Conservation (phyloP, 2,797 vertebrate genomes). For the Amniataba percoides region DNA sequence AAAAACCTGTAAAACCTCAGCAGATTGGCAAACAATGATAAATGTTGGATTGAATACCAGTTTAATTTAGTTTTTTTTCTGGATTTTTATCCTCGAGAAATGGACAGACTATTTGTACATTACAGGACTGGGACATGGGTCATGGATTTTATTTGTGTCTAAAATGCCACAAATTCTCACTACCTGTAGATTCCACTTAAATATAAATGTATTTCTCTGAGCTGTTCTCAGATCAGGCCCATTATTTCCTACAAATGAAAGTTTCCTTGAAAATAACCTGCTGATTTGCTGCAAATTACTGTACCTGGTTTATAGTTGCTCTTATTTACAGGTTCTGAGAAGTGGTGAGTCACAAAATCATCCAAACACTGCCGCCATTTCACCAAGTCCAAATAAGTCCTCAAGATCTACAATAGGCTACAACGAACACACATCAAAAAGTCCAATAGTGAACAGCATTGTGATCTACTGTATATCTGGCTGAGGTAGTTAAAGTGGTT, state of each 20-base stretch:
- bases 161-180: background rate
- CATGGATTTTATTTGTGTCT: background rate
- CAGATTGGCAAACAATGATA: background rate
- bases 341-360: background rate
- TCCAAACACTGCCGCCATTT: background rate
- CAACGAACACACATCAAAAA: constrained; percentile 1
- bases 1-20: background rate
- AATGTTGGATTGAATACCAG: background rate
- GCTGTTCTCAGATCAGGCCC: background rate
- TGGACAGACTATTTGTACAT: background rate
- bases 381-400: constrained; percentile 11
- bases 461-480: constrained; percentile 24
- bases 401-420: background rate
- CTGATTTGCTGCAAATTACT: background rate
- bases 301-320: background rate
- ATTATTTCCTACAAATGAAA: background rate
- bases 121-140: background rate
- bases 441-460: background rate
- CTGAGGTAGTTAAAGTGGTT: constrained; percentile 27
- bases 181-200: background rate
- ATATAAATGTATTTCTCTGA: background rate
- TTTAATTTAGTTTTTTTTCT: too few relatives aligned
- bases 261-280: background rate
- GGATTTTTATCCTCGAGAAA: too few relatives aligned
- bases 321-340: background rate